Evolutionary conservation across 2,797 vertebrate genomes (phyloP).

Genomic region (Molossus alvarezi): DNA sequence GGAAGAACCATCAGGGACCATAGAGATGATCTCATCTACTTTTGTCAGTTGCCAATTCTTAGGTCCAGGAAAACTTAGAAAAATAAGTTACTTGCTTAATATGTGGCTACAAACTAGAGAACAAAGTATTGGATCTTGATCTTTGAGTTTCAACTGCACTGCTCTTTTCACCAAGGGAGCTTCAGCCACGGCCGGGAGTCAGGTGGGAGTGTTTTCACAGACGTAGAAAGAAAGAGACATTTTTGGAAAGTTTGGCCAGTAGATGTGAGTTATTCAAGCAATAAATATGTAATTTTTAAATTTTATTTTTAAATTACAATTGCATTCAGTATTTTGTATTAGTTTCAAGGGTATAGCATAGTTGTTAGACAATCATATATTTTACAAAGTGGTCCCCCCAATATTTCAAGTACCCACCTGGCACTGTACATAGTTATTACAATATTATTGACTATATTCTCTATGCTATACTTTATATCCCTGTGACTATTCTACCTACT

Average conservation of each 20-base stretch:
- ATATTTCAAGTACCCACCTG: neutral
- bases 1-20: neutral
- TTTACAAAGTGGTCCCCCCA: neutral
- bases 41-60: conserved; percentile 35
- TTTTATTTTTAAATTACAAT: neutral
- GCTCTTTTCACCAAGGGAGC: neutral
- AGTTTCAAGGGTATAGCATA: neutral
- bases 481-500: neutral
- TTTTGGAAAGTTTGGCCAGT: neutral
- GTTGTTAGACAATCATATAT: neutral
- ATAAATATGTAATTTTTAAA: neutral
- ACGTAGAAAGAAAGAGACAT: conserved; percentile 1
- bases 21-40: conserved; percentile 39
- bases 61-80: conserved; percentile 41
- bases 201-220: neutral
- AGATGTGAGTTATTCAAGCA: neutral
- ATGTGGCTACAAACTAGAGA: neutral
- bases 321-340: neutral
- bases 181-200: neutral
- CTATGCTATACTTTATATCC: neutral
- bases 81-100: conserved; percentile 21
- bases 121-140: neutral
- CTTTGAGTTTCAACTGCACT: neutral
- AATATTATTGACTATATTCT: neutral
- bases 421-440: neutral